Base-by-base conservation (phyloP, 2,888 invertebrate genomes). In the Orchesellides sinensis region DNA sequence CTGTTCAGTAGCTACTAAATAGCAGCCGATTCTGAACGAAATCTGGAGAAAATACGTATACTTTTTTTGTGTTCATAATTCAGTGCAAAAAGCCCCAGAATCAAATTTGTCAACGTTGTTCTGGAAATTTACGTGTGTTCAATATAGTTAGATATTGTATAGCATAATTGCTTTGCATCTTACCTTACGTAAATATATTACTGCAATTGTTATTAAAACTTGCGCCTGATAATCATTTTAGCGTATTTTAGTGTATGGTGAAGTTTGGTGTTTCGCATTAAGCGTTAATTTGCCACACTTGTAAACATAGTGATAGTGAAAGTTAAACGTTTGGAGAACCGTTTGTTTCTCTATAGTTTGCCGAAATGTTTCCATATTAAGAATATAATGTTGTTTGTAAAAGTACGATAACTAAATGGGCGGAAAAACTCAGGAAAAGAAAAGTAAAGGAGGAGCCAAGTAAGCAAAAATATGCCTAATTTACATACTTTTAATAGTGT, bases 401-500 rank as follows among this genome's bases (percentile, higher is more conserved):
- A 32, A 29, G 49, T 14, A 70, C 52, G 69, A 49, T 4, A 10
- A 52, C 8, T n/a, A 45, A 56, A 80, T 80, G 79, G 79, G 79
- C 29, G 56, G 79, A 21, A 80, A 80, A 29, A 72, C 72, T 54
- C 72, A 70, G 63, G 78, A 80, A 65, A 25, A 56, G 19, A 80
- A 80, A 56, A 65, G 19, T 45, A 80, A 72, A 72, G 61, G 61
- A 47, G 77, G 56, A 74, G 23, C 35, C 17, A 68, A 45, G 77
- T 66, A 68, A 74, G 49, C 12, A 21, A 10, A n/a, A 1, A 40
- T 40, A 10, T 32, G 32, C 32, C 10, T n/a, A 40, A 8, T 32
- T 32, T 32, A 32, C 40, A 40, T 40, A 5, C n/a, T 40, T 5
- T 1, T 40, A 40, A 5, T n/a, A 40, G 40, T 40, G 2, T 40